phyloP scores from a whole-genome alignment of 2,797 vertebrate genomes.

The Catharus ustulatus region DNA sequence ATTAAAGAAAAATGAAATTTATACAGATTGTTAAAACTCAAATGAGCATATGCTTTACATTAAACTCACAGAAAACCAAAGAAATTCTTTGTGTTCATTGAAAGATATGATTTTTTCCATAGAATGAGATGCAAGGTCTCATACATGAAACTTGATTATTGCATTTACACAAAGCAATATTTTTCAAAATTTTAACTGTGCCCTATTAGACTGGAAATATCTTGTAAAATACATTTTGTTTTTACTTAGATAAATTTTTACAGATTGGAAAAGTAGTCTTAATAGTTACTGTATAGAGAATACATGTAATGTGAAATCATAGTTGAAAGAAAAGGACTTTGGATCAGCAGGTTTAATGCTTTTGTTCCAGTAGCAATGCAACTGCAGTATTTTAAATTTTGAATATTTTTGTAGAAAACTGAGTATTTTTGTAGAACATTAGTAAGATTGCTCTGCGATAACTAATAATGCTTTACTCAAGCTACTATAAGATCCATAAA shows the following conservation, averaged over 20 bases:
- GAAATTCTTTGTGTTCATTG: background rate
- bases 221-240: background rate
- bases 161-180: background rate
- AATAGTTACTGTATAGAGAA: background rate
- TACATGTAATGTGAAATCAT: background rate
- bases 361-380: background rate
- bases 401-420: background rate
- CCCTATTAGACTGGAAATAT: background rate
- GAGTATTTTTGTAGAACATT: background rate
- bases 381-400: background rate
- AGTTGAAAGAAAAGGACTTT: background rate
- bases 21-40: background rate
- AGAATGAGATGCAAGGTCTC: background rate
- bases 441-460: background rate
- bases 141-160: background rate
- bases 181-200: background rate
- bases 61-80: background rate
- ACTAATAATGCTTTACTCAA: background rate
- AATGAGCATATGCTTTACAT: background rate
- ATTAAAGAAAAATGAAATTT: background rate
- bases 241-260: background rate
- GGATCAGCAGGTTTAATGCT: background rate
- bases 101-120: background rate
- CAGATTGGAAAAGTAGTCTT: background rate
- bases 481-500: background rate